Base-by-base conservation (phyloP, 2,888 invertebrate species). In the Pasiphila rectangulata region DNA sequence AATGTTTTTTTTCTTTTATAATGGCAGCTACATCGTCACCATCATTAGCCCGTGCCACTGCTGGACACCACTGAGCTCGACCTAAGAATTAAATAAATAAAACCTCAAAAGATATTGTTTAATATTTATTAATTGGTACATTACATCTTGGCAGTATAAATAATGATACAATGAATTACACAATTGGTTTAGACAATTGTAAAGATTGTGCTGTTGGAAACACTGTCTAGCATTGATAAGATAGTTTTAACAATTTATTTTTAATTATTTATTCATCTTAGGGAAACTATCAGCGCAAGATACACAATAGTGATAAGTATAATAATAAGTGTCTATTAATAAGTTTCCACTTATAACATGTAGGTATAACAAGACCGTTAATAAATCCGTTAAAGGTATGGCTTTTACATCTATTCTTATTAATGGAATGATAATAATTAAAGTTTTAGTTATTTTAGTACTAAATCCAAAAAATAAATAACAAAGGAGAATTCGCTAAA, bases 401-500 rank as follows among this genome's bases (percentile, higher is more conserved):
- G 48, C 48, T 27, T 39, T 39, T 43, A 43, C 13, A 35, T 13
- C 32, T 6, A 19, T 27, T 41, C 36, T 29, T 36, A 32, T 23
- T 15, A 34, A 19, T 35, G 9, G 7, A 24, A 12, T 24, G 9
- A 25, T 38, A n/a, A 37, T 30, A 32, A 29, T 23, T 36, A 10
- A 43, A n/a, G 34, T 44, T 35, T 23, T 43, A 48, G 15, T 39
- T 23, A 23, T 27, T 34, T 40, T 34, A 29, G 34, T 20, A 25
- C 40, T 39, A 27, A 45, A 35, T 19, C 38, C 44, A 44, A 41
- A 41, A 5, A 47, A 51, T 35, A 41, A 45, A 45, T 52, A 44
- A 38, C 34, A 30, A 17, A 21, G 49, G 12, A 68, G 70, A 77
- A 75, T 76, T 76, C 64, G 66, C 77, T 80, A 80, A 73, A 69